These are phyloP conservation scores for Anoplopoma fimbria DNA, from an alignment of 2,113 vertebrate species.

Conservation along the genomic window DNA sequence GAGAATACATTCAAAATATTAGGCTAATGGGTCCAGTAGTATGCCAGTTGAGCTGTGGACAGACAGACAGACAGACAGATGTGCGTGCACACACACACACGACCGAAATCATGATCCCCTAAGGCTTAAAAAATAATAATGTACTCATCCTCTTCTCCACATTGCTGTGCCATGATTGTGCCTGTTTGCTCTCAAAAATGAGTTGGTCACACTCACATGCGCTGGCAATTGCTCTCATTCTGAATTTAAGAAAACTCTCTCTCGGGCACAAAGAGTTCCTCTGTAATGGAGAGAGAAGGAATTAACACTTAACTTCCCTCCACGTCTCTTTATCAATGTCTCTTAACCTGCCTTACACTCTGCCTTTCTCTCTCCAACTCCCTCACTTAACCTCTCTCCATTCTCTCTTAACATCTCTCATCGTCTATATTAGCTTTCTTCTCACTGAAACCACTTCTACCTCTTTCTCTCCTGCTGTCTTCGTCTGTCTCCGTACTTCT, in stretches of 20 bases:
- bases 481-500: not conserved
- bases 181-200: constrained; percentile 29
- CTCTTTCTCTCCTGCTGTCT: constrained; percentile 5
- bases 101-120: not conserved
- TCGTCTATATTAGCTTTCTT: constrained; percentile 40
- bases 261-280: constrained; percentile 46
- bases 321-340: constrained; percentile 18
- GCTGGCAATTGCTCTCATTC: constrained; percentile 24
- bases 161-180: constrained; percentile 1
- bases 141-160: constrained; percentile 22
- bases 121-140: not conserved
- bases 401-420: constrained; percentile 45
- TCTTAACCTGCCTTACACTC: constrained; percentile 38
- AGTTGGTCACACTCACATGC: constrained; percentile 38
- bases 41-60: not conserved
- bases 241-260: constrained; percentile 30
- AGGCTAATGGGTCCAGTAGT: not conserved
- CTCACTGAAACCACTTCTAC: not conserved
- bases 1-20: not conserved
- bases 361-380: constrained; percentile 20
- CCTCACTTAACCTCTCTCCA: constrained; percentile 58
- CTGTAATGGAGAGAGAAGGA: constrained; percentile 40
- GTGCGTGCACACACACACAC: not conserved
- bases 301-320: constrained; percentile 47
- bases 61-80: not conserved